phyloP scores from a whole-genome alignment of 2,888 invertebrate species.

The Perizoma affinitatum region DNA sequence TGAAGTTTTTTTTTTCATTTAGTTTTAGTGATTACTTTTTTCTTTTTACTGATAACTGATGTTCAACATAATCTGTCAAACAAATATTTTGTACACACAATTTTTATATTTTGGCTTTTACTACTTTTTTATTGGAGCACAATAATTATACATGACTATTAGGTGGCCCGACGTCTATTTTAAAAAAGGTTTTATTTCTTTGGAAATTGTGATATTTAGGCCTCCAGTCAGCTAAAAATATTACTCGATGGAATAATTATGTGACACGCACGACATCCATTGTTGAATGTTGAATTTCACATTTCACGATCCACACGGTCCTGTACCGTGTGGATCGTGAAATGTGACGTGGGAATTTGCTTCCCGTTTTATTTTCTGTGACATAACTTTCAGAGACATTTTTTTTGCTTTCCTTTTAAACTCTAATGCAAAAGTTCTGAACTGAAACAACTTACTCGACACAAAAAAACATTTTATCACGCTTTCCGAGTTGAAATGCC shows the following conservation, averaged over 20 bases:
- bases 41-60: too few species aligned
- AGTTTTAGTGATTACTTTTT: too few species aligned
- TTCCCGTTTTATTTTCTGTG: background rate
- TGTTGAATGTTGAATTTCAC: conserved; percentile 15
- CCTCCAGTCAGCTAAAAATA: conserved; percentile 10
- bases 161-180: conserved; percentile 5
- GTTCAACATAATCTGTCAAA: too few species aligned
- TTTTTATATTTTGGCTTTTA: background rate
- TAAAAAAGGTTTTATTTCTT: conserved; percentile 16
- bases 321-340: conserved; percentile 6
- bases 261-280: conserved; percentile 12
- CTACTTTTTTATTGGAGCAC: background rate
- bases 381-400: too few species aligned
- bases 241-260: conserved; percentile 17
- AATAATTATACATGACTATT: too few species aligned
- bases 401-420: background rate
- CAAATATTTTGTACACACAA: too few species aligned
- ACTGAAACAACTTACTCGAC: background rate
- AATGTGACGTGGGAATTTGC: conserved; percentile 1
- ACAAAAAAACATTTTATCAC: too few species aligned
- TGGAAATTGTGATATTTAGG: conserved; percentile 21
- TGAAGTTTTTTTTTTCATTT: too few species aligned
- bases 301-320: too few species aligned
- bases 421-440: background rate
- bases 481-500: too few species aligned